phyloP scores from a whole-genome alignment of 2,113 vertebrate genomes.

The Numida meleagris region DNA sequence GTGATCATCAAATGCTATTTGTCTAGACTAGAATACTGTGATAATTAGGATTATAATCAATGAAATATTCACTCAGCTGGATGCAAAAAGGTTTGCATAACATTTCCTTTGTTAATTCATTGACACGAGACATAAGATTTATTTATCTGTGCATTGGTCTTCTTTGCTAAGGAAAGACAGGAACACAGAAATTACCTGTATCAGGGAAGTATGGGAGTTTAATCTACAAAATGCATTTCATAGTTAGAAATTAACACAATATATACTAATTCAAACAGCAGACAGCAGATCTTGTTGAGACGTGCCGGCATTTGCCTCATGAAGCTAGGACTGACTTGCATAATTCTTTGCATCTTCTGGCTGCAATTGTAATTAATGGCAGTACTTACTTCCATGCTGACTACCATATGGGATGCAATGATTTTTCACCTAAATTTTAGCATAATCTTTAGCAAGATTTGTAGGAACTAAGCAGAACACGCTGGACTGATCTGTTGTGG shows the following conservation, averaged over 20 bases:
- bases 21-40: background rate
- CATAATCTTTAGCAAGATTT: background rate
- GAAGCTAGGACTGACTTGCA: background rate
- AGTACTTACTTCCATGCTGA: background rate
- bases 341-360: background rate
- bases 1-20: background rate
- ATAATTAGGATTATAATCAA: conserved; percentile 18
- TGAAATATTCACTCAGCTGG: background rate
- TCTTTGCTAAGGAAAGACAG: background rate
- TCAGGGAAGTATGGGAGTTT: background rate
- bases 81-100: background rate
- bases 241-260: conserved; percentile 5
- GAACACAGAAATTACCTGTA: background rate
- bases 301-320: background rate
- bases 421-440: background rate
- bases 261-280: background rate
- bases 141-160: background rate
- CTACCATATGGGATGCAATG: background rate
- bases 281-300: background rate
- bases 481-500: background rate
- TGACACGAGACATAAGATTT: background rate
- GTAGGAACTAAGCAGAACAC: background rate
- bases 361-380: background rate
- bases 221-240: background rate
- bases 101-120: background rate